Percentiles rank a stretch among this genome's conserved stretches.
Evolutionary conservation across 1,140 invertebrate genomes (phyloP).

Genomic region (Phortica variegata): DNA sequence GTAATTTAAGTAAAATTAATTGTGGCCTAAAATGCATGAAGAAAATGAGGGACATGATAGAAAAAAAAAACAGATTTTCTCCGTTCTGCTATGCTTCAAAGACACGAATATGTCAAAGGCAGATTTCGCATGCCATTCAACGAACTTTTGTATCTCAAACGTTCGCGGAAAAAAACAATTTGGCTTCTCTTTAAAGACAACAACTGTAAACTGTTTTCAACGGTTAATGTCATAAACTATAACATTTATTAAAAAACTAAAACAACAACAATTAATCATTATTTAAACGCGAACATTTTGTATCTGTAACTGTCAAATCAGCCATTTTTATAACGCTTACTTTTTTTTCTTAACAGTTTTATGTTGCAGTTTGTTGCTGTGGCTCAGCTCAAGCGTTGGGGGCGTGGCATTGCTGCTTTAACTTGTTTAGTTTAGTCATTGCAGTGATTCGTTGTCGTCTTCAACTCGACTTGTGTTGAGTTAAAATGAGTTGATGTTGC

Average conservation of each 20-base stretch:
- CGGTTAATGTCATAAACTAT: too few relatives aligned
- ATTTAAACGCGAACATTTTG: too few relatives aligned
- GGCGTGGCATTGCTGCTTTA: slow-evolving; percentile 2
- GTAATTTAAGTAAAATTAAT: slow-evolving; percentile 56
- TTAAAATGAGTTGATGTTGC: slow-evolving; percentile 29
- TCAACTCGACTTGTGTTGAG: too few relatives aligned
- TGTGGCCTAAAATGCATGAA: slow-evolving; percentile 18
- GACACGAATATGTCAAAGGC: slow-evolving; percentile 15
- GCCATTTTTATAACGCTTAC: slow-evolving; percentile 26
- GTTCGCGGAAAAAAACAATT: slow-evolving; percentile 2
- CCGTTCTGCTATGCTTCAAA: slow-evolving; percentile 27
- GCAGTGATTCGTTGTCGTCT: slow-evolving; percentile 48
- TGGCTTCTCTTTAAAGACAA: slow-evolving; percentile 6
- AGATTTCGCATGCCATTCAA: slow-evolving; percentile 12
- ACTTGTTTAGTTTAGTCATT: slow-evolving; percentile 29
- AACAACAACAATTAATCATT: too few relatives aligned
- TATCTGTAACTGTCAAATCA: too few relatives aligned
- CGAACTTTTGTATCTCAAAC: not conserved
- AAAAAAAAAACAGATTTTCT: not conserved
- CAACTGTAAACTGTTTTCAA: too few relatives aligned
- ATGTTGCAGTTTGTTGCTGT: not conserved
- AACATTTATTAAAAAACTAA: too few relatives aligned
- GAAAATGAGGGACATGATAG: slow-evolving; percentile 3
- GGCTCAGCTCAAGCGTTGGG: not conserved
- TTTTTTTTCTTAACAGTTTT: slow-evolving; percentile 5